Evolutionary conservation across 2,888 invertebrate genomes (phyloP).

Genomic region (Drosophila mettleri): DNA sequence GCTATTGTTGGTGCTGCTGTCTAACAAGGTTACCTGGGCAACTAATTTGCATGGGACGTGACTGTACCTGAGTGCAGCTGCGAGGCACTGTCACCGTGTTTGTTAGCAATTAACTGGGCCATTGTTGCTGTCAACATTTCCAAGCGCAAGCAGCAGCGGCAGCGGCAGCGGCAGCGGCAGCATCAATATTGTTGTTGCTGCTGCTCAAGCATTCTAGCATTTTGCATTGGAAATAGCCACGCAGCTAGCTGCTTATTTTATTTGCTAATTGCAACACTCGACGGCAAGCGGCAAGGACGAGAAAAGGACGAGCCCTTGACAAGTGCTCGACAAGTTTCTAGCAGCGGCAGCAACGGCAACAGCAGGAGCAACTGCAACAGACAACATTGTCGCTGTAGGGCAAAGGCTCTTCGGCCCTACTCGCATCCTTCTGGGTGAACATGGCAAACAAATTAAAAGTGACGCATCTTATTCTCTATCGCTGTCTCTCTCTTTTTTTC

Average conservation of each 20-base stretch:
- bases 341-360: conserved; percentile 26
- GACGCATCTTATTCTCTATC: conserved; percentile 56
- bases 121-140: conserved; percentile 60
- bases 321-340: conserved; percentile 72
- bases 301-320: conserved; percentile 57
- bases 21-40: conserved; percentile 76
- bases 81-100: conserved; percentile 50
- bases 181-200: conserved; percentile 9
- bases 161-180: conserved; percentile 19
- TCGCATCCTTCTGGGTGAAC: conserved; percentile 26
- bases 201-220: conserved; percentile 43
- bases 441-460: conserved; percentile 77
- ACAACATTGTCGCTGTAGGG: conserved; percentile 33
- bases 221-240: conserved; percentile 55
- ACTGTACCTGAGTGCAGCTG: conserved; percentile 65
- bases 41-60: conserved; percentile 75
- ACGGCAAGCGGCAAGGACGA: conserved; percentile 53
- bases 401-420: conserved; percentile 19
- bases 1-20: conserved; percentile 22
- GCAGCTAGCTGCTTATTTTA: conserved; percentile 73
- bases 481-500: not conserved
- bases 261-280: conserved; percentile 79
- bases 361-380: conserved; percentile 32
- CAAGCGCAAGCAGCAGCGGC: conserved; percentile 22
- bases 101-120: conserved; percentile 76